Percentiles rank a stretch among this genome's conserved stretches.
These are phyloP conservation scores for Actenoides lindsayi DNA, from an alignment of 2,113 vertebrate genomes.

Conservation along the genomic window DNA sequence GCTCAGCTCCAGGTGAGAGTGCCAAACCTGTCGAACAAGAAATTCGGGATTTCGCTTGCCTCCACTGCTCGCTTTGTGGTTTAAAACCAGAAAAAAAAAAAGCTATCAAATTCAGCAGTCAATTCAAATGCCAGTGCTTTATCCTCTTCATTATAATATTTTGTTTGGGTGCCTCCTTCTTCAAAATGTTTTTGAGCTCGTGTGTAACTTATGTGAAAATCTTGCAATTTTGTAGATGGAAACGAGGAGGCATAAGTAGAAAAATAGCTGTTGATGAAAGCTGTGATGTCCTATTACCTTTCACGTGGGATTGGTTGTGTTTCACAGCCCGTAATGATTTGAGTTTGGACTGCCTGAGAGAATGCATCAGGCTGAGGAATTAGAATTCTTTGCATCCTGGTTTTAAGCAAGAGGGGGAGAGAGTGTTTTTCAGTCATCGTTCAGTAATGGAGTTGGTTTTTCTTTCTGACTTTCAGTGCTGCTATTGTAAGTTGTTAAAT, in stretches of 20 bases:
- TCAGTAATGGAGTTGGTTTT: background rate
- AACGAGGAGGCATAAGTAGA: background rate
- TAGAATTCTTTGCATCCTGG: background rate
- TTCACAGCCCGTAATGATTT: background rate
- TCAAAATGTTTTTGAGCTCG: background rate
- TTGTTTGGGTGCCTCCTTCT: background rate
- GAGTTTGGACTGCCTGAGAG: background rate
- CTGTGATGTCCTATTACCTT: background rate
- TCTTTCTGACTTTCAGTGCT: background rate
- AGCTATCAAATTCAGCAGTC: background rate
- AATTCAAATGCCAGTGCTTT: background rate
- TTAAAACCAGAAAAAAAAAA: slow-evolving; percentile 30
- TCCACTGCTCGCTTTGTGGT: background rate
- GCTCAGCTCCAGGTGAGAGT: background rate
- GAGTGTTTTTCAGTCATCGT: background rate
- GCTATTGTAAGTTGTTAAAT: background rate
- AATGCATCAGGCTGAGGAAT: background rate
- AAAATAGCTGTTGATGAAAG: background rate
- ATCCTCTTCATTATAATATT: background rate
- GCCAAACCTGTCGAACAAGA: slow-evolving; percentile 46
- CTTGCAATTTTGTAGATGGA: background rate
- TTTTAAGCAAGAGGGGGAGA: background rate
- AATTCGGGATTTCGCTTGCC: slow-evolving; percentile 23
- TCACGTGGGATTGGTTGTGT: background rate
- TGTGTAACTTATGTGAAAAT: background rate